These are phyloP conservation scores for Microplitis mediator DNA, from an alignment of 1,140 invertebrate species.

Conservation along the genomic window DNA sequence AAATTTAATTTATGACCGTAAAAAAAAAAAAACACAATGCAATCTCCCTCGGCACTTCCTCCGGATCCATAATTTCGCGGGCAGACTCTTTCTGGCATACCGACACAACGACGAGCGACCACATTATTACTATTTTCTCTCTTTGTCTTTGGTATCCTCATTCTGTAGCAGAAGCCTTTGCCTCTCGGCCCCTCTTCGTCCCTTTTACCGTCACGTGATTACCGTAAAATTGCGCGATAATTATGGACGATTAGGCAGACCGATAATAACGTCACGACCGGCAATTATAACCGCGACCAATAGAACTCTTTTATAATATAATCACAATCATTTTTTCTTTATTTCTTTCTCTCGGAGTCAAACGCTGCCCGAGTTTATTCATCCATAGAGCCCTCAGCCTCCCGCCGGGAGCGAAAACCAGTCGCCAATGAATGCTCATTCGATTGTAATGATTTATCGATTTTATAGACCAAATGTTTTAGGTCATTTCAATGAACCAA, in stretches of 20 bases:
- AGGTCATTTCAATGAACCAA: too few species aligned
- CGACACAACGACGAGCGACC: not conserved
- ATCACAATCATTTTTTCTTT: not conserved
- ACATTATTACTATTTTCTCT: not conserved
- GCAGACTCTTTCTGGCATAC: not conserved
- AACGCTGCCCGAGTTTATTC: not conserved
- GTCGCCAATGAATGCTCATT: not conserved
- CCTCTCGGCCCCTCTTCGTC: not conserved
- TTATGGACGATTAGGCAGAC: conserved; percentile 11
- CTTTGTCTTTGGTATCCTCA: not conserved
- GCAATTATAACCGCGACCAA: not conserved
- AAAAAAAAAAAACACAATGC: not conserved
- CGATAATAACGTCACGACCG: conserved; percentile 11
- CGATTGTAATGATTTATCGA: conserved; percentile 5
- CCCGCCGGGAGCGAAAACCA: not conserved
- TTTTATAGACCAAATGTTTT: not conserved
- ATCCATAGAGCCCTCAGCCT: not conserved
- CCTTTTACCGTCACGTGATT: conserved; percentile 1
- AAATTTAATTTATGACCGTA: not conserved
- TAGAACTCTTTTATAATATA: not conserved
- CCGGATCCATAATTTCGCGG: conserved; percentile 5
- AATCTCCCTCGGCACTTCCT: conserved; percentile 3
- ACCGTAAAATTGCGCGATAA: conserved; percentile 23
- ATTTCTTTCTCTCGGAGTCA: not conserved
- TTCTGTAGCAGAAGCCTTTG: too few species aligned